Evolutionary conservation across 2,888 invertebrate genomes (phyloP).

Genomic region (Linyphia triangularis): DNA sequence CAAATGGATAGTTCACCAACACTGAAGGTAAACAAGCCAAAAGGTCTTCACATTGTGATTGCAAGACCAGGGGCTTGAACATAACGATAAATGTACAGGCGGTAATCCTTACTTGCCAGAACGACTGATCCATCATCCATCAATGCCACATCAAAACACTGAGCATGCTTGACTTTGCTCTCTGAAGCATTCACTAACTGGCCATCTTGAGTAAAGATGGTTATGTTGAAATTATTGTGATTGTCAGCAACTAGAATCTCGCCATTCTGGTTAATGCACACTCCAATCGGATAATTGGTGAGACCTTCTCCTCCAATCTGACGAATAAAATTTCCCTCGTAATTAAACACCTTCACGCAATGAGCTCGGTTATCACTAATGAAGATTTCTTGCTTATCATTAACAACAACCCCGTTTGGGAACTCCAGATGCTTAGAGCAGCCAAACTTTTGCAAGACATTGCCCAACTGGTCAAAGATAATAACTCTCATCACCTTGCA

Average conservation of each 20-base stretch:
- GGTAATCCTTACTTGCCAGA: slow-evolving; percentile 98
- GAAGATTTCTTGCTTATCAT: slow-evolving; percentile 99
- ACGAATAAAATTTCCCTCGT: slow-evolving; percentile 95
- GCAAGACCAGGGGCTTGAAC: slow-evolving; percentile 81
- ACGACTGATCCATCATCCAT: slow-evolving; percentile 99
- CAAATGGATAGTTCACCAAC: neutral
- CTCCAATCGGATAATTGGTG: slow-evolving; percentile 99
- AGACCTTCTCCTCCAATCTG: slow-evolving; percentile 99
- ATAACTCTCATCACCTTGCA: slow-evolving; percentile 99
- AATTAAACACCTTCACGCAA: slow-evolving; percentile 99
- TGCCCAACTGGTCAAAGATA: slow-evolving; percentile 98
- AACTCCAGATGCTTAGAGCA: slow-evolving; percentile 99
- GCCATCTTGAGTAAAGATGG: slow-evolving; percentile 98
- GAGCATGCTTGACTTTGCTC: slow-evolving; percentile 99
- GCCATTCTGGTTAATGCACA: slow-evolving; percentile 97
- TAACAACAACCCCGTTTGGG: slow-evolving; percentile 99
- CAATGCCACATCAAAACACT: slow-evolving; percentile 99
- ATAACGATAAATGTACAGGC: slow-evolving; percentile 99
- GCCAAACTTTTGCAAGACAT: slow-evolving; percentile 97
- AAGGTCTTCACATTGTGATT: neutral
- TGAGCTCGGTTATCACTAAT: slow-evolving; percentile 99
- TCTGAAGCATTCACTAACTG: slow-evolving; percentile 97
- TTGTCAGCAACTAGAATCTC: slow-evolving; percentile 99
- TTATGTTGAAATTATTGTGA: slow-evolving; percentile 99
- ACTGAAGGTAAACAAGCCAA: neutral